Evolutionary conservation across 1,140 invertebrate species (phyloP).

Genomic region (Papilio dardanus): DNA sequence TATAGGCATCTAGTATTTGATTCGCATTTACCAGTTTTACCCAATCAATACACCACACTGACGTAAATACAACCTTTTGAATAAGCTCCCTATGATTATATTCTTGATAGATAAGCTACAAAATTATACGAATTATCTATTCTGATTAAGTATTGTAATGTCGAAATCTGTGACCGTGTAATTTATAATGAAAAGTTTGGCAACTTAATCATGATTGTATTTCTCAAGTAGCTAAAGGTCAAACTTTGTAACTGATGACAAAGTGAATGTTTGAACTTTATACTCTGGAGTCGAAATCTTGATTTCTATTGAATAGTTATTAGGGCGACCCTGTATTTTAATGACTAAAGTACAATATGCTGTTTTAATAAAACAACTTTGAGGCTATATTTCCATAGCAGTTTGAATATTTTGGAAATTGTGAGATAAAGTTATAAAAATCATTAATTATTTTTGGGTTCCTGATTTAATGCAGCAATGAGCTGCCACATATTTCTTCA

Average conservation of each 20-base stretch:
- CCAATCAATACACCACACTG: too few relatives aligned
- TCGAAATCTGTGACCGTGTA: background rate
- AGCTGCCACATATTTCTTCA: too few relatives aligned
- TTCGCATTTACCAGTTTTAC: background rate
- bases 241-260: conserved; percentile 11
- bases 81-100: background rate
- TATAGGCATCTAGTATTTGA: background rate
- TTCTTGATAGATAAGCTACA: background rate
- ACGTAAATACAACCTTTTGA: background rate
- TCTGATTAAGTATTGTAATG: conserved; percentile 1
- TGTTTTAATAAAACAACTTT: background rate
- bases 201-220: conserved; percentile 21
- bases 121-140: background rate
- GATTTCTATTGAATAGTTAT: conserved; percentile 14
- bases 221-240: conserved; percentile 6
- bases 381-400: background rate
- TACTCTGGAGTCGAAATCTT: background rate
- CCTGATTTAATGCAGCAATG: too few relatives aligned
- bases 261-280: conserved; percentile 25
- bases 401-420: too few relatives aligned
- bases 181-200: conserved; percentile 22
- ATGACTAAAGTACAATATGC: background rate
- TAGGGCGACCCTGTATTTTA: background rate
- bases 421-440: too few relatives aligned
- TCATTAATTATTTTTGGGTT: too few relatives aligned